Evolutionary conservation across 2,888 invertebrate genomes (phyloP), one percentile per base, ranked within the genome.

Genomic region (Acanthococcus lagerstroemiae): DNA sequence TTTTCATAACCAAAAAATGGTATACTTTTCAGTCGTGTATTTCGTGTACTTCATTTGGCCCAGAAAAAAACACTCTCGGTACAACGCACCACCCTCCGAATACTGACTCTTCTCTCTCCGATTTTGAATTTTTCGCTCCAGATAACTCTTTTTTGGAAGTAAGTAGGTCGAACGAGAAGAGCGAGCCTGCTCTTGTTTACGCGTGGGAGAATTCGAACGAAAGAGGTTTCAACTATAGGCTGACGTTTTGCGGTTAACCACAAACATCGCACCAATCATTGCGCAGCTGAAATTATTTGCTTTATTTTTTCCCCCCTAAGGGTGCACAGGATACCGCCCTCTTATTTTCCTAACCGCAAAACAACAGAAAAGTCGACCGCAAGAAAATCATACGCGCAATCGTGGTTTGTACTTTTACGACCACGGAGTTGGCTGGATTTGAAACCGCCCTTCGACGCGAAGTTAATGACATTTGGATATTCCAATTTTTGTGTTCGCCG

Each of bases 201-300:
- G 54, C 17, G 44, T 61, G 50, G 52, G 54, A 19, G 52, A 50
- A 27, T 30, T 52, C 7, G 30, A 15, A 22, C 50, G 15, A 15
- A 37, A 54, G 37, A 27, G 54, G 54, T 27, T 61, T 54, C 61
- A 30, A 52, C 61, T 61, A 61, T 52, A 61, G 61, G 61, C 61
- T 61, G 61, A 52, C 22, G 61, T 50, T 61, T 61, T 61, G 61
- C 61, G 61, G 61, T 61, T 61, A 61, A 61, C 61, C 61, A 52
- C 61, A 50, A 61, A 52, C 61, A 61, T 61, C 61, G 61, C 61
- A 61, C 61, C 61, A 61, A 61, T 61, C 61, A 61, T 61, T 52
- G 52, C 30, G 50, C 22, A 17, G 50, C 52, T 30, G 61, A 61
- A 61, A 61, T 61, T 61, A 61, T 61, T 61, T 61, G 61, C 50